A percentile compares a stretch with the other conserved stretches of the same genome.
Conservation (phyloP, 2,797 vertebrate species). For the Todus mexicanus region DNA sequence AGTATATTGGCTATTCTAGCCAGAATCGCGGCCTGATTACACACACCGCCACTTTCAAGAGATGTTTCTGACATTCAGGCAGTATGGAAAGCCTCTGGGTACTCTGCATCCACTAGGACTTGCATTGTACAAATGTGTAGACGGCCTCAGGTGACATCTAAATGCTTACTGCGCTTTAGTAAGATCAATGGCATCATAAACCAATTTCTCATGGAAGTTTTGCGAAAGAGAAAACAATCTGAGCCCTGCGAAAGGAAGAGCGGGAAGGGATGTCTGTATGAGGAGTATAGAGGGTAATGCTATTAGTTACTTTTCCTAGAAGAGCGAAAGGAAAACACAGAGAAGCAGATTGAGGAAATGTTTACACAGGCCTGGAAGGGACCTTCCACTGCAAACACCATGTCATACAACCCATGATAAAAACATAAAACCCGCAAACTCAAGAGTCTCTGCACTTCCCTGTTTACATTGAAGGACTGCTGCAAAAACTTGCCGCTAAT, state of each 20-base stretch:
- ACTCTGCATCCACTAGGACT: neutral
- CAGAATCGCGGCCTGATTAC: neutral
- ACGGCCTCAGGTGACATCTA: neutral
- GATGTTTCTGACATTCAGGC: neutral
- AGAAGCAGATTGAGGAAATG: neutral
- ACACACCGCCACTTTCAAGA: neutral
- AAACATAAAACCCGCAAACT: neutral
- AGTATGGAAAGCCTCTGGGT: neutral
- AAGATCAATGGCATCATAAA: neutral
- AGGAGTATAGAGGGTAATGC: neutral
- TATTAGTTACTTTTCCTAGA: neutral
- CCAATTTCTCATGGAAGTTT: neutral
- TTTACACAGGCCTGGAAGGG: neutral
- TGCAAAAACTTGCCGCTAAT: neutral
- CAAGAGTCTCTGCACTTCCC: neutral
- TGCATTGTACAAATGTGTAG: neutral
- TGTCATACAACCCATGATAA: neutral
- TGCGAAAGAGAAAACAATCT: neutral
- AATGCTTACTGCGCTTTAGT: neutral
- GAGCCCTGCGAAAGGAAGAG: neutral
- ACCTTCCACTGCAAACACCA: neutral
- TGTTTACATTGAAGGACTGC: neutral
- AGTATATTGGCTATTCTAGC: neutral
- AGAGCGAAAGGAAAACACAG: neutral
- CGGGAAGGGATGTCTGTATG: neutral